Percentiles rank a stretch among this genome's conserved stretches.
Conservation (phyloP, 1,140 invertebrate genomes). For the Brachionus koreanus region DNA sequence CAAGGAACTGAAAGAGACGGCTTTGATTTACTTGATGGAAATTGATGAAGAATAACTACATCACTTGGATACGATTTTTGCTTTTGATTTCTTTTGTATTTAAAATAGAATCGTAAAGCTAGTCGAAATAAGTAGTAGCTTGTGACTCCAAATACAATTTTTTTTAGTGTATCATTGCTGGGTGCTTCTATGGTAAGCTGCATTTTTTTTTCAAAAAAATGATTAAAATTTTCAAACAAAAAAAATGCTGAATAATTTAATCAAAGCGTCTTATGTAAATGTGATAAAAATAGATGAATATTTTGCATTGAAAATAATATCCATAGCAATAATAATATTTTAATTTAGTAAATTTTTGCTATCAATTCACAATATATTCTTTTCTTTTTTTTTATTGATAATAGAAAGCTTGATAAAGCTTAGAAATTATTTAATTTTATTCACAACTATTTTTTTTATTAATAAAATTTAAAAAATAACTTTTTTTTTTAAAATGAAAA, state of each 20-base stretch:
- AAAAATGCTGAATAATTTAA: background rate
- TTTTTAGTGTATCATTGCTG: background rate
- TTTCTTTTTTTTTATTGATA: too few species aligned
- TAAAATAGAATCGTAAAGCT: background rate
- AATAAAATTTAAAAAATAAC: too few species aligned
- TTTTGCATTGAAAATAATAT: background rate
- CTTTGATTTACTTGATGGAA: background rate
- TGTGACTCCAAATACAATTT: background rate
- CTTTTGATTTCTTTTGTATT: background rate
- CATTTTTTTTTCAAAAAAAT: background rate
- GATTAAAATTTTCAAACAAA: background rate
- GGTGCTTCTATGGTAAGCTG: background rate
- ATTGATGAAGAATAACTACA: constrained; percentile 37
- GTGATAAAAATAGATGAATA: background rate
- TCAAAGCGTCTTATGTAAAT: background rate
- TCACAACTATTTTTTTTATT: too few species aligned
- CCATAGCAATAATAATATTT: background rate
- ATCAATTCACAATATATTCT: too few species aligned
- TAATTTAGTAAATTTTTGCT: background rate
- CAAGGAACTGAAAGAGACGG: constrained; percentile 8
- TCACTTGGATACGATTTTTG: background rate
- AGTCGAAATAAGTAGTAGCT: background rate
- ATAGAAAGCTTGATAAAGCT: too few species aligned
- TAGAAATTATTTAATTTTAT: too few species aligned
- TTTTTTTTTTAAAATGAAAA: too few species aligned